phyloP scores from a whole-genome alignment of 2,888 invertebrate species.

The Andricus curvator region DNA sequence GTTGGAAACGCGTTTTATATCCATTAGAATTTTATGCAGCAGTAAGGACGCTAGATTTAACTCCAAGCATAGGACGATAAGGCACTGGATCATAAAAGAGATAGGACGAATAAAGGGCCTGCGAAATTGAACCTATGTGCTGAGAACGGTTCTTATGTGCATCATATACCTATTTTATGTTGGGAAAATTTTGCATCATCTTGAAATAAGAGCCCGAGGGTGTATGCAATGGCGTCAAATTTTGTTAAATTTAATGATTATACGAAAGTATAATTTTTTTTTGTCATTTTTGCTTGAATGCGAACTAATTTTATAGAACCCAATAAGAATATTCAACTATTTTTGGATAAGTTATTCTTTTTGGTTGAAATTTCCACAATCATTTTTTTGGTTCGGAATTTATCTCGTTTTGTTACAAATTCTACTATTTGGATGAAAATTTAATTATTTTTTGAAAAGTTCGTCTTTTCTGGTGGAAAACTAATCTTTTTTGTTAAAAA shows the following conservation, averaged over 20 bases:
- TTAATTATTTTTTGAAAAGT: too few species aligned
- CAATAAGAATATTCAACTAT: too few species aligned
- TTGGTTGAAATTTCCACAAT: too few species aligned
- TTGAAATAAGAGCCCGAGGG: not conserved
- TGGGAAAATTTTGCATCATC: not conserved
- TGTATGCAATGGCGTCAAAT: not conserved
- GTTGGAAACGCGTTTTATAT: not conserved
- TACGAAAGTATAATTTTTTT: too few species aligned
- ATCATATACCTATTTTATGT: not conserved
- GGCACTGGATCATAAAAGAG: conserved; percentile 5
- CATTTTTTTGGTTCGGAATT: too few species aligned
- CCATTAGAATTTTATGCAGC: not conserved
- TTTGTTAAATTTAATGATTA: not conserved
- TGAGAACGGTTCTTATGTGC: conserved; percentile 11
- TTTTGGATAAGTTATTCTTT: too few species aligned
- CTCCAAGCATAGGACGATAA: not conserved
- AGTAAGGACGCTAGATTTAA: not conserved
- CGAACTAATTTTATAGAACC: too few species aligned
- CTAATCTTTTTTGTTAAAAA: too few species aligned
- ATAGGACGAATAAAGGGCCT: conserved; percentile 1
- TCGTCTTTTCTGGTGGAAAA: too few species aligned
- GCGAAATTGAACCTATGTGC: not conserved
- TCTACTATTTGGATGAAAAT: too few species aligned
- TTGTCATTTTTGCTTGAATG: too few species aligned
- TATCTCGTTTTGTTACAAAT: too few species aligned